Conservation (phyloP, 35 echinoderm and acorn worm species). For the Acanthaster planci region DNA sequence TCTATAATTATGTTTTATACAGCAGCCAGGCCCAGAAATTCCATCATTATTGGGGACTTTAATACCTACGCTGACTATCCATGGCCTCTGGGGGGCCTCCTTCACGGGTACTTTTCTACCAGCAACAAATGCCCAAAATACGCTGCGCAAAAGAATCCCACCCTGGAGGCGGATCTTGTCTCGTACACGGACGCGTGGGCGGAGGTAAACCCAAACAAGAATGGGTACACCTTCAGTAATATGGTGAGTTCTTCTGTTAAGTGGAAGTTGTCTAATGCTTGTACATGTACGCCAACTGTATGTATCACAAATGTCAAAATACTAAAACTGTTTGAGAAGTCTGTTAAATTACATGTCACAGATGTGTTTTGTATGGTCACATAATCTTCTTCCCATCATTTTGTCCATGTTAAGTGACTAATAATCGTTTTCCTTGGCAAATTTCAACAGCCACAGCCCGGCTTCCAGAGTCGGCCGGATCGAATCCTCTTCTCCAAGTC, state of each 20-base stretch:
- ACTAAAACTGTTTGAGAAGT: background rate
- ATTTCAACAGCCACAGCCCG: constrained; percentile 58
- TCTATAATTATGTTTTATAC: background rate
- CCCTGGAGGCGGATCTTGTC: constrained; percentile 33
- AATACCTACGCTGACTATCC: constrained; percentile 71
- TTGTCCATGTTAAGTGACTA: no score
- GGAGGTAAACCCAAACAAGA: constrained; percentile 31
- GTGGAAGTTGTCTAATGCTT: background rate
- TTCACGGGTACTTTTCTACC: constrained; percentile 48
- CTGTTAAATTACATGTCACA: background rate
- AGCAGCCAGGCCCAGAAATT: constrained; percentile 50
- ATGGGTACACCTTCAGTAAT: constrained; percentile 76
- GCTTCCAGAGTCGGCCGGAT: constrained; percentile 78
- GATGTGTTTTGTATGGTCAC: no score
- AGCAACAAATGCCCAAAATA: constrained; percentile 56
- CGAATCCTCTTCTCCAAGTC: constrained; percentile 57
- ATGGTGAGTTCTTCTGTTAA: constrained; percentile 83
- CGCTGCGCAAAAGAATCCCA: constrained; percentile 40
- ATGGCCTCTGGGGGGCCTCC: constrained; percentile 60
- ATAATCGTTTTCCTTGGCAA: background rate
- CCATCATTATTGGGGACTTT: constrained; percentile 69
- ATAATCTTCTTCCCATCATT: no score
- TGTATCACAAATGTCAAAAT: background rate
- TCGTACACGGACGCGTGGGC: constrained; percentile 67
- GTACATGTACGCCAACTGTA: background rate